Base-by-base conservation (phyloP, 2,888 invertebrate species). In the Thumatha senex region DNA sequence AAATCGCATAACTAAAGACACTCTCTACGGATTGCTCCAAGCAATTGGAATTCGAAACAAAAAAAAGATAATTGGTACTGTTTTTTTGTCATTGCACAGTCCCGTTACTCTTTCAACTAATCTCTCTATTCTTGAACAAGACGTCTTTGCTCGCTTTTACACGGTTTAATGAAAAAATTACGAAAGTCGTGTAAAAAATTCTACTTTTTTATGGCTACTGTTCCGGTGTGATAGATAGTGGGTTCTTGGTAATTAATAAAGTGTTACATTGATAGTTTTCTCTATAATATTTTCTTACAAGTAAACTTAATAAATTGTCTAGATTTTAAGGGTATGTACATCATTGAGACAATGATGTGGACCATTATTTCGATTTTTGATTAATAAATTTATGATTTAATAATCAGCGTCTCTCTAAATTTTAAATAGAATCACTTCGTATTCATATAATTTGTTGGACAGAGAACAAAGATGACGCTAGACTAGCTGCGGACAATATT, bases 1-100 rank as follows among this genome's bases (percentile, higher is more conserved):
- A 87, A 88, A 89, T 89, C 88, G 84, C 74, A 84, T 82, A 80
- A 76, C 82, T 85, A 84, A 86, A 88, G 86, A 89, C 82, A 85
- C 82, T 84, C 81, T 76, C 76, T 80, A 78, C 74, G 82, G 78
- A 85, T 84, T 80, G 78, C 82, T 80, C 70, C 71, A 65, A 76
- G 78, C 84, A 76, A 87, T 89, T 82, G 82, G 81, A 86, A 83
- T 82, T 82, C 70, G 66, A 70, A 77, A 75, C 75, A 86, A 87
- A 86, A 87, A 84, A 86, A 87, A 85, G 82, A 84, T 89, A 88
- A 89, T 88, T 89, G 89, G 82, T 77, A 80, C 76, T 74, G 84
- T 86, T 88, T 88, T n/a, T 43, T 87, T 88, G 84, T 86, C 82
- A 74, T 64, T 74, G 76, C 74, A 76, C 67, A 67, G 78, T 78